These are phyloP conservation scores for Phymanthus crucifer DNA, from an alignment of 92 coral and sea anemone species.

Conservation along the genomic window DNA sequence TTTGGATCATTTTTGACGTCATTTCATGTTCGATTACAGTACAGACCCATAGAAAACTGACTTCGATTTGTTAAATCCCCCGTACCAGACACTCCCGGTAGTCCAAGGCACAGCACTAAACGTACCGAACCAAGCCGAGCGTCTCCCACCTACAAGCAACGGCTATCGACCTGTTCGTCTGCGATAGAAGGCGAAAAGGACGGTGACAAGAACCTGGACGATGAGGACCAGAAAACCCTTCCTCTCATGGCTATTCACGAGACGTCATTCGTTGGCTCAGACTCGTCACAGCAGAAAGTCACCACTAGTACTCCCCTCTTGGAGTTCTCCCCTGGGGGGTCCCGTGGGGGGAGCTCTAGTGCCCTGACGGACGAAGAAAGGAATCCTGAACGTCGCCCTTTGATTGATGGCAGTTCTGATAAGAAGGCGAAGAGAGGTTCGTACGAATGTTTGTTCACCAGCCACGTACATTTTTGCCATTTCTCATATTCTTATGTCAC, in stretches of 20 bases:
- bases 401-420: slow-evolving; percentile 38
- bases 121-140: slow-evolving; percentile 26
- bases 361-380: slow-evolving; percentile 32
- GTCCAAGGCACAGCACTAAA: slow-evolving; percentile 40
- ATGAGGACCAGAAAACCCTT: slow-evolving; percentile 38
- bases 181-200: slow-evolving; percentile 25
- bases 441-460: not conserved
- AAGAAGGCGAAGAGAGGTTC: slow-evolving; percentile 20
- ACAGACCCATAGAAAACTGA: no score
- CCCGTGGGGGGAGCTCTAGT: slow-evolving; percentile 43
- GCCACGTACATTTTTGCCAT: not conserved
- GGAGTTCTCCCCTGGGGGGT: slow-evolving; percentile 32
- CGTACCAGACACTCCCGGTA: slow-evolving; percentile 65
- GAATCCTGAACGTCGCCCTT: slow-evolving; percentile 30
- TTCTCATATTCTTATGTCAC: not conserved
- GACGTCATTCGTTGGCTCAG: slow-evolving; percentile 45
- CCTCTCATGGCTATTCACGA: slow-evolving; percentile 59
- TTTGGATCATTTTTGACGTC: not conserved
- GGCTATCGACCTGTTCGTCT: slow-evolving; percentile 41
- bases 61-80: no score
- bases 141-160: slow-evolving; percentile 42
- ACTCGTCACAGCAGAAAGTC: slow-evolving; percentile 39
- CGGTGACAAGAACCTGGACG: slow-evolving; percentile 16
- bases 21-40: no score
- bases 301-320: slow-evolving; percentile 56